Percentiles rank a stretch among this genome's conserved stretches.
Evolutionary conservation across 2,888 invertebrate species (phyloP).

Genomic region (Cryptus viduatorius): DNA sequence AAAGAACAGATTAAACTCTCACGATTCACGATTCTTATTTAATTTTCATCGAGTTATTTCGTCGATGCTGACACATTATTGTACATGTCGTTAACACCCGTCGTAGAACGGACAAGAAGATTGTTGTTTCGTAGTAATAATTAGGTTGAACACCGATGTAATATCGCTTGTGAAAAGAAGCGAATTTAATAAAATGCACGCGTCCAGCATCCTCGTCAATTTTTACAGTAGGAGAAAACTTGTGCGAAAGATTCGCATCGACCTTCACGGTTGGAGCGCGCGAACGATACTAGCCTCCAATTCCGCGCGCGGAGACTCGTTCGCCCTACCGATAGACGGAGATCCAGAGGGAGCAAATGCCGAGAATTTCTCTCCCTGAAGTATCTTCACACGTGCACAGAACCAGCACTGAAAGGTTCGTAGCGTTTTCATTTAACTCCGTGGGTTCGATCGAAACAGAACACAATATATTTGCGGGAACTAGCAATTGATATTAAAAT

Average conservation of each 20-base stretch:
- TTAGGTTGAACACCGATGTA: neutral
- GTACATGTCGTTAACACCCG: neutral
- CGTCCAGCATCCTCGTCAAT: neutral
- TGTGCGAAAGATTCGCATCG: conserved; percentile 1
- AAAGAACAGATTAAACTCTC: neutral
- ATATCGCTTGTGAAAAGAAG: neutral
- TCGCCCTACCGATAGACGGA: neutral
- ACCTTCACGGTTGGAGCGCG: conserved; percentile 47
- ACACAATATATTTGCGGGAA: no score
- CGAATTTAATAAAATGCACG: neutral
- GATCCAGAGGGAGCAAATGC: neutral
- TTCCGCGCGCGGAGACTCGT: conserved; percentile 28
- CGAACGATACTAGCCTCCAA: conserved; percentile 50
- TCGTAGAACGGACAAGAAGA: neutral
- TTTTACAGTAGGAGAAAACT: neutral
- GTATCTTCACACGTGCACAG: conserved; percentile 1
- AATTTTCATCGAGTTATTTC: neutral
- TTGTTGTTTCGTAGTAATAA: neutral
- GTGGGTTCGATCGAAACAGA: no score
- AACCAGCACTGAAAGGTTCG: no score
- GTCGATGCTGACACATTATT: neutral
- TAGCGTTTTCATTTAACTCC: no score
- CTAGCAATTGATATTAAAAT: no score
- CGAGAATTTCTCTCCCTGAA: conserved; percentile 1
- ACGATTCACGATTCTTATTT: neutral